phyloP scores from a whole-genome alignment of 2,113 vertebrate species.

The Motacilla alba region DNA sequence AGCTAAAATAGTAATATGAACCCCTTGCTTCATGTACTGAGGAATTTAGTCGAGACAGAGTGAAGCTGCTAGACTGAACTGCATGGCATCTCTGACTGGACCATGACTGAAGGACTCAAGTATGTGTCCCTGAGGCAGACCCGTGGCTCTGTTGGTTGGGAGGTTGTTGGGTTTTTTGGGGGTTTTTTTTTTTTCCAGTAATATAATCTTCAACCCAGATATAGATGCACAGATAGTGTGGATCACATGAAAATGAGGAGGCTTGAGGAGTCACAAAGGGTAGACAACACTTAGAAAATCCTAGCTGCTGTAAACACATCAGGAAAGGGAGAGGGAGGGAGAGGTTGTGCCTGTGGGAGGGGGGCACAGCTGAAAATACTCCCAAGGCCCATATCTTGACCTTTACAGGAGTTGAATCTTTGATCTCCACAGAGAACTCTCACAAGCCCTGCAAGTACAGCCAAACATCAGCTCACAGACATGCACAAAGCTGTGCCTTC shows the following conservation, averaged over 20 bases:
- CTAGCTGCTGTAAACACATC: not conserved
- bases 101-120: not conserved
- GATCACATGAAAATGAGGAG: not conserved
- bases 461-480: not conserved
- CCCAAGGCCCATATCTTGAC: conserved; percentile 26
- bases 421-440: conserved; percentile 14
- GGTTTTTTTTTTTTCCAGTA: not conserved
- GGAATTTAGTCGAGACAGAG: not conserved
- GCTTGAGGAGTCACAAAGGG: not conserved
- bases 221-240: not conserved
- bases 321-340: not conserved
- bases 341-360: not conserved
- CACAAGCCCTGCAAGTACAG: not conserved
- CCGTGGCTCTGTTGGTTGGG: not conserved
- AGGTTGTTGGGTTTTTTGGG: not conserved
- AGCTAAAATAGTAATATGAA: not conserved
- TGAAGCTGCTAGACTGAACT: not conserved
- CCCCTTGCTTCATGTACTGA: not conserved
- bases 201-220: not conserved
- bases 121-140: not conserved
- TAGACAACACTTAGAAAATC: not conserved
- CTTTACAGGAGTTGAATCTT: conserved; percentile 1
- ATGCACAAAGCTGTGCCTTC: not conserved
- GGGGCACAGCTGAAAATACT: not conserved
- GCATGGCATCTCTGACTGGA: not conserved